Base-by-base conservation (phyloP, 2,888 invertebrate species). In the Diarsia rubi region DNA sequence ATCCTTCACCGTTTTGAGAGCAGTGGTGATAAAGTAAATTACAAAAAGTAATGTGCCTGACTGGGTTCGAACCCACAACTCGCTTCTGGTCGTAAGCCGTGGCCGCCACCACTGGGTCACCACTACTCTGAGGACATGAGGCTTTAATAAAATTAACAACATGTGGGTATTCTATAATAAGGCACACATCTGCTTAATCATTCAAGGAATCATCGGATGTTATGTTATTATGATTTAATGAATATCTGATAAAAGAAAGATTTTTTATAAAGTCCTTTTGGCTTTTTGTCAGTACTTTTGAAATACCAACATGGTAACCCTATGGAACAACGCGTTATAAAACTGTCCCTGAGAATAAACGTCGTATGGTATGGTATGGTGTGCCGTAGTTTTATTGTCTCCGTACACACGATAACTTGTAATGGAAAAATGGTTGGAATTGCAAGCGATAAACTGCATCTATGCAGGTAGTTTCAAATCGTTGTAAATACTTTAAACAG, bases 381-480 rank as follows among this genome's bases (percentile, higher is more conserved):
- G 66, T 69, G 66, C 66, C 19, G 74, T 59, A 69, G 74, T 82
- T 85, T 83, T 83, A 82, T 82, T 78, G 83, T 69, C 47, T 0
- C 57, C 62, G 72, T 66, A 59, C 78, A 78, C 37, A 69, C 79
- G 75, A 82, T 83, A 81, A 81, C 73, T 77, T 76, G 73, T 75
- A 86, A 87, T 88, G 87, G 87, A 85, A 86, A 88, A 87, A 88
- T n/a, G n/a, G 87, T 87, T 87, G 52, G 64, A 24, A 85, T 86
- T 85, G 85, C 79, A 52, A 64, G 75, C 83, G 71, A 79, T 86
- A 83, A 85, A 83, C 76, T 85, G 80, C 85, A 88, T 69, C 74
- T 74, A 69, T 73, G 75, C 75, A 69, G 66, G 69, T 77, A 64
- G 70, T 76, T 73, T 44, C 24, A 57, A 47, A 69, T 65, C 24